Conservation (phyloP, 2,113 vertebrate genomes). For the Xiphophorus maculatus region DNA sequence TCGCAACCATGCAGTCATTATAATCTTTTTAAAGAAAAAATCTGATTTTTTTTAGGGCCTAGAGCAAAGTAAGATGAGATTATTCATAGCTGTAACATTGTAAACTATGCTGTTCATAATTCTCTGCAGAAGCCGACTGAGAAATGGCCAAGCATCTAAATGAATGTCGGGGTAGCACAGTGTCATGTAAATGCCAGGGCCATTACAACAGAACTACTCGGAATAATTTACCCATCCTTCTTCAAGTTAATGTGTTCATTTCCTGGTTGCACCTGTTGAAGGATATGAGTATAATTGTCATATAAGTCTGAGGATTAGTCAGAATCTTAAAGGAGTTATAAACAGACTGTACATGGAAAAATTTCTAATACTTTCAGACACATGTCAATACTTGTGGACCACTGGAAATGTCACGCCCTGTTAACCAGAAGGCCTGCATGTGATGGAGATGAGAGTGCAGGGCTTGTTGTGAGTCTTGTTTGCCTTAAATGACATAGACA, state of each 20-base stretch:
- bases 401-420: slow-evolving; percentile 12
- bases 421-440: slow-evolving; percentile 20
- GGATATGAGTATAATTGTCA: slow-evolving; percentile 17
- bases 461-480: slow-evolving; percentile 55
- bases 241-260: slow-evolving; percentile 35
- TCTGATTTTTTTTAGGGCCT: no score
- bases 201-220: slow-evolving; percentile 52
- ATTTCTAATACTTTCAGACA: slow-evolving; percentile 17
- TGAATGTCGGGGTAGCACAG: slow-evolving; percentile 39
- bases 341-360: slow-evolving; percentile 23
- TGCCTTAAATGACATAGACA: slow-evolving; percentile 44
- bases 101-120: not conserved
- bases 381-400: slow-evolving; percentile 26
- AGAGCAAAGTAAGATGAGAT: not conserved
- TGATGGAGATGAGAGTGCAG: slow-evolving; percentile 36
- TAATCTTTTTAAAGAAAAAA: no score
- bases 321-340: slow-evolving; percentile 6
- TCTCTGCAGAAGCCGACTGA: slow-evolving; percentile 28
- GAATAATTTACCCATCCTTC: slow-evolving; percentile 31
- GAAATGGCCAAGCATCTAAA: slow-evolving; percentile 35
- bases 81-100: slow-evolving; percentile 31
- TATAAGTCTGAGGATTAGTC: no score
- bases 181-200: slow-evolving; percentile 33
- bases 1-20: not conserved
- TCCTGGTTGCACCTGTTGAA: slow-evolving; percentile 38